Base-by-base conservation (phyloP, 2,797 vertebrate genomes). In the Tinamus major region DNA sequence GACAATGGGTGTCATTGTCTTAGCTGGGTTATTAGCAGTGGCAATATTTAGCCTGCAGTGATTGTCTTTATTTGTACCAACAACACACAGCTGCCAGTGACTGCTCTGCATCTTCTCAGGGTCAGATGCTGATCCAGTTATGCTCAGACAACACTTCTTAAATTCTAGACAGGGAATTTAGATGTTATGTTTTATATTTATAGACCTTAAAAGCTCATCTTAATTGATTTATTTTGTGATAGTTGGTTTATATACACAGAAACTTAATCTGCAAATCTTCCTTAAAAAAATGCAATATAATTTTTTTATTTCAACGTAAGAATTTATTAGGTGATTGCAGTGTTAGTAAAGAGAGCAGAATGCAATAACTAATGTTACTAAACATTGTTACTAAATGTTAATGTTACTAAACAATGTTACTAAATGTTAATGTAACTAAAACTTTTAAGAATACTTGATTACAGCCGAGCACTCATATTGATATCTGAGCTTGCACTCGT, bases 321-420 rank as follows among this genome's bases (percentile, higher is more conserved):
- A 37, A 9, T 23, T 31, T 20, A n/a, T 56, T 16, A 23, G 41
- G 9, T 18, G 1, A 0, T 0, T 33, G 23, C 10, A 31, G 4
- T 19, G 14, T n/a, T 72, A 55, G 7, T 10, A 59, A 56, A 75
- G 41, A 10, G 23, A 48, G 35, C 13, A 31, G 35, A 58, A 51
- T 12, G 27, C 11, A 5, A 8, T 1, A 24, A 27, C 6, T 33
- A 33, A 44, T 1, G 0, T 16, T 55, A 19, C n/a, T n/a, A n/a
- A n/a, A n/a, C n/a, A n/a, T n/a, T n/a, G n/a, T n/a, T n/a, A n/a
- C n/a, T n/a, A n/a, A n/a, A n/a, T n/a, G n/a, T n/a, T n/a, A n/a
- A n/a, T n/a, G n/a, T n/a, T n/a, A n/a, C n/a, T n/a, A n/a, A n/a
- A n/a, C n/a, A n/a, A n/a, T n/a, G n/a, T n/a, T n/a, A n/a, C n/a